Percentiles rank a stretch among this genome's conserved stretches.
Evolutionary conservation across 2,113 vertebrate genomes (phyloP).

Genomic region (Sceloporus tristichus): DNA sequence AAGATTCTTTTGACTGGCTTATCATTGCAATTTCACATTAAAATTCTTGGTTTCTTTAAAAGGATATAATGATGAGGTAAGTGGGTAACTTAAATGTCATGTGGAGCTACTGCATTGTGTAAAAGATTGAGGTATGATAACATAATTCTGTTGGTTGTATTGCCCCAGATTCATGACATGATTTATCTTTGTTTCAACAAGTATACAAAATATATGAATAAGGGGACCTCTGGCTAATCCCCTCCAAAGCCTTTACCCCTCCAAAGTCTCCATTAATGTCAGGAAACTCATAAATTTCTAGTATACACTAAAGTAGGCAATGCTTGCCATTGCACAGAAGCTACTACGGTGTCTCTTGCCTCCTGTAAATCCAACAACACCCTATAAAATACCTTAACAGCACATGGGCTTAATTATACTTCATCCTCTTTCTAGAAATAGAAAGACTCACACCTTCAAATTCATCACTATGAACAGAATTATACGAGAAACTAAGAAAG

Average conservation of each 20-base stretch:
- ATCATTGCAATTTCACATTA: neutral
- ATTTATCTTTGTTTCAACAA: conserved; percentile 79
- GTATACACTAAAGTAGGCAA: conserved; percentile 52
- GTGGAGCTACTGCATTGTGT: conserved; percentile 47
- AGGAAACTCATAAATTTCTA: conserved; percentile 71
- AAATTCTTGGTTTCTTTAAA: neutral
- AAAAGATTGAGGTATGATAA: conserved; percentile 47
- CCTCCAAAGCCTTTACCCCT: conserved; percentile 48
- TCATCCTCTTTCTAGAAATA: conserved; percentile 46
- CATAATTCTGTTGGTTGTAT: conserved; percentile 47
- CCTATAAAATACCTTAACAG: conserved; percentile 73
- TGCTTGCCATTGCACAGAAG: conserved; percentile 77
- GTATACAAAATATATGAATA: conserved; percentile 67
- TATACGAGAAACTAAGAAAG: neutral
- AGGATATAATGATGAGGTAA: neutral
- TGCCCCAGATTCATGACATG: conserved; percentile 50
- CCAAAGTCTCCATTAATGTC: conserved; percentile 73
- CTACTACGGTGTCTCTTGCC: conserved; percentile 69
- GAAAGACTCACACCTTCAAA: conserved; percentile 37
- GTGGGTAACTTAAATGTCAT: neutral
- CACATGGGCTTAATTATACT: conserved; percentile 66
- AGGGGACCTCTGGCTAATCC: conserved; percentile 62
- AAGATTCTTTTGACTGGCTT: neutral
- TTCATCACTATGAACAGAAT: neutral
- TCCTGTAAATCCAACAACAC: conserved; percentile 80